phyloP scores from a whole-genome alignment of 2,797 vertebrate species.

The Macrochelys suwanniensis region DNA sequence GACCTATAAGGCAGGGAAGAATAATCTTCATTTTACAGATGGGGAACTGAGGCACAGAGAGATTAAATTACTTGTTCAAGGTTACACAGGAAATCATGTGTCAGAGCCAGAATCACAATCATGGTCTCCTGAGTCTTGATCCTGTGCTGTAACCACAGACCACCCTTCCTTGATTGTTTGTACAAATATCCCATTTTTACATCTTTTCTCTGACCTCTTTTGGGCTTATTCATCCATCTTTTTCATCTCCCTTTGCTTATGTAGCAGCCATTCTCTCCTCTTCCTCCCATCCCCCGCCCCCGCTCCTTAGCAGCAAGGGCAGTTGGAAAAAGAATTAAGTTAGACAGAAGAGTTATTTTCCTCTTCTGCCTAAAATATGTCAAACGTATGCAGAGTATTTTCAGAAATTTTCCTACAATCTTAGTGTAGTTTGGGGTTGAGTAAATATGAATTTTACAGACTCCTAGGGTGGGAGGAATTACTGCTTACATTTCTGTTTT shows the following conservation, averaged over 20 bases:
- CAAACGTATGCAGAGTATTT: neutral
- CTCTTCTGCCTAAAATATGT: neutral
- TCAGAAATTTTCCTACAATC: neutral
- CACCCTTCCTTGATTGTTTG: neutral
- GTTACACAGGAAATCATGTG: neutral
- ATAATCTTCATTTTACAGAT: conserved; percentile 14
- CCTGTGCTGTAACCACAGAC: neutral
- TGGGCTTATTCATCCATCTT: neutral
- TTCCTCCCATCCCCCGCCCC: rapidly evolving
- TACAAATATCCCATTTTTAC: neutral
- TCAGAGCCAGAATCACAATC: conserved; percentile 4
- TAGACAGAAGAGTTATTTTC: neutral
- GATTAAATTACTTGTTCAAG: neutral
- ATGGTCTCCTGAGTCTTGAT: rapidly evolving
- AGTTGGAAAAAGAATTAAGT: neutral
- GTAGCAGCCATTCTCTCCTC: neutral
- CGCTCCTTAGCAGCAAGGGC: neutral
- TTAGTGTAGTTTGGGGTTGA: neutral
- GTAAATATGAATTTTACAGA: neutral
- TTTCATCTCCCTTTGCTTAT: neutral
- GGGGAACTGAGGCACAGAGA: conserved; percentile 7
- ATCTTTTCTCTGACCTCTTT: neutral
- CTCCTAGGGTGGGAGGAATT: neutral
- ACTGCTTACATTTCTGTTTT: neutral
- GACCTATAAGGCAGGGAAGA: neutral